Conservation (phyloP, 2,113 vertebrate genomes). For the Indri indri region DNA sequence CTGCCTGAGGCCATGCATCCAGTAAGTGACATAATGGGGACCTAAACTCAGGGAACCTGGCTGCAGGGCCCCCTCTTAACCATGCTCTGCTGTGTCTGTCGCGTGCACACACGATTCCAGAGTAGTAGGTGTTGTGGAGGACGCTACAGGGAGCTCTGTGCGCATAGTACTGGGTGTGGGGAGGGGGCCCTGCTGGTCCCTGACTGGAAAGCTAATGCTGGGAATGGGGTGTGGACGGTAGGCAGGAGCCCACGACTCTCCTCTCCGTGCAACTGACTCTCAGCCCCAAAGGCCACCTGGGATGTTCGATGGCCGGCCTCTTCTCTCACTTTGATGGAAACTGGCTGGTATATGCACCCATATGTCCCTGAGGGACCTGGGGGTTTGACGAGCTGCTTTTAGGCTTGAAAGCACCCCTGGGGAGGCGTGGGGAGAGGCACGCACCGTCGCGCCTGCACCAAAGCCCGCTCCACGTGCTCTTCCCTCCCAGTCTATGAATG, state of each 20-base stretch:
- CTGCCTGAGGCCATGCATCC: background rate
- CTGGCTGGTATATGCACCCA: fast-evolving
- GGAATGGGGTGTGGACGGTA: background rate
- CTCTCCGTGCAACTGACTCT: background rate
- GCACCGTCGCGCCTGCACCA: background rate
- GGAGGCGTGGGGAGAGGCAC: background rate
- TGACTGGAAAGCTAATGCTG: background rate
- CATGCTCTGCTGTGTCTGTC: background rate
- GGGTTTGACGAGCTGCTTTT: background rate
- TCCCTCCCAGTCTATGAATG: no score
- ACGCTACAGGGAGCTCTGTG: fast-evolving
- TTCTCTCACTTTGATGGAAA: no score
- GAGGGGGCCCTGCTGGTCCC: fast-evolving
- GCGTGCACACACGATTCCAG: background rate
- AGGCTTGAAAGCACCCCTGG: fast-evolving
- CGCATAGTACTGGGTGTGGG: no score
- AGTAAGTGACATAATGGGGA: fast-evolving
- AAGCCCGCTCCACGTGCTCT: fast-evolving
- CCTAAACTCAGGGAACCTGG: background rate
- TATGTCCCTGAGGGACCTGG: fast-evolving
- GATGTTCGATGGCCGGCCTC: background rate
- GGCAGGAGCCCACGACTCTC: background rate
- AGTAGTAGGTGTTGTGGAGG: fast-evolving
- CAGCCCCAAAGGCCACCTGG: background rate
- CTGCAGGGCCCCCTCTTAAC: no score